Base-by-base conservation (phyloP, 2,113 vertebrate genomes). In the Lathamus discolor region DNA sequence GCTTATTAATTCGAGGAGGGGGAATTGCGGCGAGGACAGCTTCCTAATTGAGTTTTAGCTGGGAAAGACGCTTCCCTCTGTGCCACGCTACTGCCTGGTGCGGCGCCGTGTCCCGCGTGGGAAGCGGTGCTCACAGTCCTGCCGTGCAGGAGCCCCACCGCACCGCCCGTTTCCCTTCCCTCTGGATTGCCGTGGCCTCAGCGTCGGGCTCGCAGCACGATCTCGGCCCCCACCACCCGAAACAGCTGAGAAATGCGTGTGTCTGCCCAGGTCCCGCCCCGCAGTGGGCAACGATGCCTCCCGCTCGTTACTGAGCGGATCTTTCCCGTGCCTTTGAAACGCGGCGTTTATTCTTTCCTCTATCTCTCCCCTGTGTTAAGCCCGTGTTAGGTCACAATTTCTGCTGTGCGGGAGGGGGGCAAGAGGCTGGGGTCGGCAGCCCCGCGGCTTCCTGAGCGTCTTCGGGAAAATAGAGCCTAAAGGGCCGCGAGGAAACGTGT, bases 1-100 rank as follows among this genome's bases (percentile, higher is more conserved):
- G 97, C 96, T 97, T 98, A 98, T 98, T 98, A 97, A 98, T 98
- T 98, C 97, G 97, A 96, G 97, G 97, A 97, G 85, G 97, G 95
- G 88, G 97, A 96, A 97, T 86, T 93, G 95, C 95, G 76, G 93
- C 13, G 86, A 86, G 97, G 95, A 95, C 95, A 96, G 97, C 96
- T 96, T 96, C 97, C 96, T 98, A 97, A 98, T 97, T 97, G 97
- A 97, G 96, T 97, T 96, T 94, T 96, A 97, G 95, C 73, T 22
- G 64, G 83, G 90, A 87, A 92, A 96, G 81, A 41, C 6, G 55
- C 88, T 95, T 95, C 92, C 27, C 77, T 49, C 88, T 77, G 63
- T 59, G 78, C 81, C 94, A 85, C 92, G 76, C 93, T 94, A 55
- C 88, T 63, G 92, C 52, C 35, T 59, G 57, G 57, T 22, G 57